A percentile compares a stretch with the other conserved stretches of the same genome.
Conservation (phyloP, 2,888 invertebrate genomes). For the Aelia acuminata region DNA sequence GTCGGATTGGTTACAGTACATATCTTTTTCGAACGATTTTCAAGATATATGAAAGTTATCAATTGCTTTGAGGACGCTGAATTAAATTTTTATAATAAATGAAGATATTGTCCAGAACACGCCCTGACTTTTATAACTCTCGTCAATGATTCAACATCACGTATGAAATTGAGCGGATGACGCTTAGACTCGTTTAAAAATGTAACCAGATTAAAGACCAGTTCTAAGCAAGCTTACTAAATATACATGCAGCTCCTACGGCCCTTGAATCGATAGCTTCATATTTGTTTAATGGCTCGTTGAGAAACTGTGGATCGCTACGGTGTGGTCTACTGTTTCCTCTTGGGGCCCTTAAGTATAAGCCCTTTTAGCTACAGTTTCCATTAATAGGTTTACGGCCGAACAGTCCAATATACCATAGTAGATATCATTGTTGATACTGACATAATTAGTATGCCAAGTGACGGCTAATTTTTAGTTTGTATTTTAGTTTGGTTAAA, state of each 20-base stretch:
- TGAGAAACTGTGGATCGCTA: background rate
- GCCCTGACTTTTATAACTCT: background rate
- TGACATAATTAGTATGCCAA: no score
- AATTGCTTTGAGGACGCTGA: no score
- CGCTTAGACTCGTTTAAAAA: background rate
- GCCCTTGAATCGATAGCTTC: background rate
- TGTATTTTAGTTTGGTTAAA: no score
- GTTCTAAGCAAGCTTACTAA: background rate
- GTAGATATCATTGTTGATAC: no score
- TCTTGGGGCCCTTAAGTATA: no score
- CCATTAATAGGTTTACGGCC: no score
- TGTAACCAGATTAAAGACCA: slow-evolving; percentile 6
- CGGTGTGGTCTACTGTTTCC: background rate
- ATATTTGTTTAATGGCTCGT: background rate
- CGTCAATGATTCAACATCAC: background rate
- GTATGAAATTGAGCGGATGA: background rate
- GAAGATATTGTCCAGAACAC: background rate
- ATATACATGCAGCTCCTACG: background rate
- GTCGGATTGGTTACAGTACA: no score
- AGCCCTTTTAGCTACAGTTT: no score
- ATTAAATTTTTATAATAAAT: no score
- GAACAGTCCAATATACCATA: no score
- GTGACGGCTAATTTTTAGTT: no score
- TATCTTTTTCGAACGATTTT: background rate
- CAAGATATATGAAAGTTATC: no score